Base-by-base conservation (phyloP, 2,888 invertebrate species). In the Caenorhabditis macrosperma region DNA sequence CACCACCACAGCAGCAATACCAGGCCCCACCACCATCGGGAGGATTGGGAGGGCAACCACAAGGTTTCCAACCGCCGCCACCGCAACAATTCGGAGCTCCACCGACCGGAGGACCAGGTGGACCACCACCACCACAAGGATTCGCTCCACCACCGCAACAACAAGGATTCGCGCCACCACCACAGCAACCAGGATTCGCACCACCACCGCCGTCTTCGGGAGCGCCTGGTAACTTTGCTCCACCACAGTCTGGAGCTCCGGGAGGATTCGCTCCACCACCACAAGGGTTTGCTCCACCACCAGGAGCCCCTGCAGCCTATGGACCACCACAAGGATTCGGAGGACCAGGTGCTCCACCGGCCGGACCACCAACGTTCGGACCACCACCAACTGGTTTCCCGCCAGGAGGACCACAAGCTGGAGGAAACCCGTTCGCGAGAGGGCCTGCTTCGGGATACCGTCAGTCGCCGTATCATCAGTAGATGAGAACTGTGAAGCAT, bases 401-500 rank as follows among this genome's bases (percentile, higher is more conserved):
- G n/a, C n/a, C n/a, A n/a, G n/a, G 57, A 24, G 78, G 69, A 46
- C 60, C 77, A 15, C 76, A 75, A 20, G 84, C n/a, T n/a, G n/a
- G 84, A 52, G 76, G 48, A 20, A 86, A 86, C 69, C 86, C 86
- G 38, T 86, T 85, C 54, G 82, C 86, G 17, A 61, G 86, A 57
- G 82, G 78, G 26, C 83, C 85, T 10, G 63, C 59, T 24, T 71
- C 78, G 6, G 63, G 78, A 35, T 85, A 79, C 61, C 82, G 85
- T 50, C 85, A 85, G 50, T 86, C 86, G 44, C 86, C 85, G 24
- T 86, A 85, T 60, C 85, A 85, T 24, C 85, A 86, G 30, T 81
- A 77, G 55, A 41, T n/a, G 35, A 26, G 7, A 33, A 28, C 46
- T 48, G n/a, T 26, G 97, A 97, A 44, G 17, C 89, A 99, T 94